Base-by-base conservation (phyloP, 2,888 invertebrate species). In the Muscina levida region DNA sequence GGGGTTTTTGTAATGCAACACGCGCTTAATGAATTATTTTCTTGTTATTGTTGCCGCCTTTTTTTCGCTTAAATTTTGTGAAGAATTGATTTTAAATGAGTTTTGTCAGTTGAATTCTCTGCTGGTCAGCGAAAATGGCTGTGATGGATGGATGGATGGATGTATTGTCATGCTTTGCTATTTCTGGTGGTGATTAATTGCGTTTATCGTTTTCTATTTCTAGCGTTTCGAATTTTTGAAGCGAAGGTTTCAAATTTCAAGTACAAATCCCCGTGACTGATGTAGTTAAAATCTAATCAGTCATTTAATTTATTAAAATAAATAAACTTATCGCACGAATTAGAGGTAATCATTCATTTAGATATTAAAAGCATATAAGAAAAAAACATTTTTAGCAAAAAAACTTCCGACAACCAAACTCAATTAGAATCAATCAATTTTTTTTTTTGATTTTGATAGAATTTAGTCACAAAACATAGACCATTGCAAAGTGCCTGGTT, bases 21-120 rank as follows among this genome's bases (percentile, higher is more conserved):
- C 73, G 73, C 73, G 66, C 67, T 77, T 73, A 48, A 57, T 62
- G 57, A 72, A 71, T 74, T 53, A 53, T 67, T 76, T 48, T 48
- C 15, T 4, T 51, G 68, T 53, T 31, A n/a, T 48, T 59, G 15
- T 68, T n/a, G 26, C 39, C 31, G 11, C 15, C 42, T 13, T 37
- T 74, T 37, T 22, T 19, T 53, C 53, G 22, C 26, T 72, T 59
- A 65, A 72, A 48, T 39, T 62, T 75, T 48, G 6, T 81, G 71
- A 82, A 75, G 74, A 82, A 82, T 82, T 78, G 75, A 78, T 82
- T 82, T 82, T 68, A 82, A 72, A 82, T 78, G 57, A 82, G 72
- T 82, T 77, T 75, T 77, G 78, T 72, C 72, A 82, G 75, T 62
- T 68, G 13, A 56, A 37, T 75, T 73, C 46, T 65, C 19, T 48